A percentile compares a stretch with the other conserved stretches of the same genome.
phyloP scores from a whole-genome alignment of 2,888 invertebrate species.

The Marasmarcha lunaedactyla region DNA sequence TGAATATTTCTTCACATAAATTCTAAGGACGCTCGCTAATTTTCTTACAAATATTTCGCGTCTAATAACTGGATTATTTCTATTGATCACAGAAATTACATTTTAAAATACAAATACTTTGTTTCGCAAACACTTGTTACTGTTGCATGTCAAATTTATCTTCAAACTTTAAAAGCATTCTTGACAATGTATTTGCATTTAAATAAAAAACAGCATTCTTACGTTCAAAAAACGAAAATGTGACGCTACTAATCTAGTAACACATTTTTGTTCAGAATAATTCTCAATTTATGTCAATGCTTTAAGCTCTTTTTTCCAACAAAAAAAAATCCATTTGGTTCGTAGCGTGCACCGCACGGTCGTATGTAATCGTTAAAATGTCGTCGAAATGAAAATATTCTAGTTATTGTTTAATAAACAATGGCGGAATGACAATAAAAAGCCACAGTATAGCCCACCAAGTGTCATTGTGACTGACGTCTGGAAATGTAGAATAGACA shows the following conservation, averaged over 20 bases:
- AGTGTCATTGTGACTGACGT: constrained; percentile 42
- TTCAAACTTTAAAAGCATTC: constrained; percentile 23
- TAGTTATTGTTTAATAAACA: constrained; percentile 66
- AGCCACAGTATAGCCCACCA: constrained; percentile 43
- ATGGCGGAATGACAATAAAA: constrained; percentile 49
- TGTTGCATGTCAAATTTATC: constrained; percentile 25
- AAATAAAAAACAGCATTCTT: not conserved
- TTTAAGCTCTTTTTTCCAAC: too few relatives aligned
- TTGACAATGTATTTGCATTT: constrained; percentile 7
- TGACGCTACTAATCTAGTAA: too few relatives aligned
- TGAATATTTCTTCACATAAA: constrained; percentile 14
- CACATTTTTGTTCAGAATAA: too few relatives aligned
- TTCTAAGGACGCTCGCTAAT: constrained; percentile 28
- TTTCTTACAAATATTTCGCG: constrained; percentile 35
- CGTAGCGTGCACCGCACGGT: constrained; percentile 14
- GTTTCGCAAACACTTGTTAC: constrained; percentile 25
- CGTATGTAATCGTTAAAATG: constrained; percentile 57
- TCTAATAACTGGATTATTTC: constrained; percentile 29
- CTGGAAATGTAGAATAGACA: constrained; percentile 39
- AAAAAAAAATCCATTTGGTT: too few relatives aligned
- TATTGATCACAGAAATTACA: constrained; percentile 31
- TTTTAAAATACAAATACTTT: constrained; percentile 19
- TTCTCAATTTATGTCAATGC: too few relatives aligned
- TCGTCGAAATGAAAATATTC: constrained; percentile 47
- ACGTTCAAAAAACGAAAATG: too few relatives aligned